Evolutionary conservation across 2,113 vertebrate genomes (phyloP).

Genomic region (Pao palembangensis): DNA sequence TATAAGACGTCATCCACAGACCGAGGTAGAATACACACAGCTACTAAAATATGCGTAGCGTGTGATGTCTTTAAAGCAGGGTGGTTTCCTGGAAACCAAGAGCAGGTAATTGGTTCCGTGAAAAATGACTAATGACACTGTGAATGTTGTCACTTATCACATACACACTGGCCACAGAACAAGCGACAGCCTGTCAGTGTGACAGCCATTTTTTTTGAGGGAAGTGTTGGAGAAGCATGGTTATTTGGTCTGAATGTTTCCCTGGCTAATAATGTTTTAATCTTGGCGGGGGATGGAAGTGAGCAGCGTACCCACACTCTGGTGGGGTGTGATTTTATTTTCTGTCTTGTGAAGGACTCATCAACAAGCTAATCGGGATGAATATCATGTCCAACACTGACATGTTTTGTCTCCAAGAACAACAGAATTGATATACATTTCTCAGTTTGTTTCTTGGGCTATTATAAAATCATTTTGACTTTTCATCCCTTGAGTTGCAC

Average conservation of each 20-base stretch:
- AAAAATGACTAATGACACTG: conserved; percentile 42
- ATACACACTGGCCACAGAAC: background rate
- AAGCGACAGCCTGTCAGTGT: conserved; percentile 2
- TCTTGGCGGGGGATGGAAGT: too few species aligned
- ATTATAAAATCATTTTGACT: background rate
- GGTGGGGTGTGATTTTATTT: too few species aligned
- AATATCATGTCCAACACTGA: too few species aligned
- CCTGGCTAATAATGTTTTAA: background rate
- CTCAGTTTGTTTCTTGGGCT: too few species aligned
- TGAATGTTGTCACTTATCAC: background rate
- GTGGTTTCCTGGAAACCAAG: conserved; percentile 48
- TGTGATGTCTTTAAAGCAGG: conserved; percentile 11
- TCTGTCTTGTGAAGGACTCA: background rate
- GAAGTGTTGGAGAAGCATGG: background rate
- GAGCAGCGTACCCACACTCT: too few species aligned
- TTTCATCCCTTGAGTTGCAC: too few species aligned
- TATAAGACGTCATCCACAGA: background rate
- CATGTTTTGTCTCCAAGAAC: background rate
- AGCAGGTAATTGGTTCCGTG: conserved; percentile 3
- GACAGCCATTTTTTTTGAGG: conserved; percentile 1
- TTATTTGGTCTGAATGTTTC: background rate
- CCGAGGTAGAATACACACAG: background rate
- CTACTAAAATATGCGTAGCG: conserved; percentile 6
- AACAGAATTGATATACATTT: too few species aligned
- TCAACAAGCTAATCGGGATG: background rate